Base-by-base conservation (phyloP, 2,113 vertebrate species). In the Xenopus borealis region DNA sequence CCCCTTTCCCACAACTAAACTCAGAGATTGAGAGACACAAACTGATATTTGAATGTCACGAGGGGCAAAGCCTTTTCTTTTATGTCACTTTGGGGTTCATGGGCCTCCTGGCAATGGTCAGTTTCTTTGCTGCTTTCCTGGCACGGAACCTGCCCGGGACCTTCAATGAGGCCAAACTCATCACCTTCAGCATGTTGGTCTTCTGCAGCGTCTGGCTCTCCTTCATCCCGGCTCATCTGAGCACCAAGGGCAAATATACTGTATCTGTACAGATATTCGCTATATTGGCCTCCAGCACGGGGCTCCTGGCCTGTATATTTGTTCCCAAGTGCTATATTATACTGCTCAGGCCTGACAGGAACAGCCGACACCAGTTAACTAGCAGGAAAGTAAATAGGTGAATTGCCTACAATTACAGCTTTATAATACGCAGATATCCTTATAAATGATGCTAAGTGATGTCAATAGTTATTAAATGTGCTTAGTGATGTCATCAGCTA, bases 161-260 rank as follows among this genome's bases (percentile, higher is more conserved):
- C 50, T 68, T 44, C 44, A 75, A 75, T 57, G 78, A 79, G 18
- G 78, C 72, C 58, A 79, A 79, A 45, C 58, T 63, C 20, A 79
- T 79, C 59, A 79, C 78, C 3, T 79, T 79, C 45, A 79, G 72
- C 66, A 69, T 79, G 72, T 58, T 79, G 12, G 52, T 66, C 11
- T 77, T 70, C 53, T 79, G 72, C 66, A 66, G 64, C 11, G 78
- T 81, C 18, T 79, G 80, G 78, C 12, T 73, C 7, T 68, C 79
- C 46, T 79, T 71, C 40, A 71, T 80, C 18, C 79, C 75, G 1
- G 71, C 66, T 16, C 70, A 78, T 65, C 52, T 79, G 27, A 80
- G 79, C 72, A 71, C 76, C 50, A 78, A 53, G 3, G 79, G 75
- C 3, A 80, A 72, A 47, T 72, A 65, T 40, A 67, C 62, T 3